These are phyloP conservation scores for Iphiclides podalirius DNA, from an alignment of 2,888 invertebrate species.

Conservation along the genomic window DNA sequence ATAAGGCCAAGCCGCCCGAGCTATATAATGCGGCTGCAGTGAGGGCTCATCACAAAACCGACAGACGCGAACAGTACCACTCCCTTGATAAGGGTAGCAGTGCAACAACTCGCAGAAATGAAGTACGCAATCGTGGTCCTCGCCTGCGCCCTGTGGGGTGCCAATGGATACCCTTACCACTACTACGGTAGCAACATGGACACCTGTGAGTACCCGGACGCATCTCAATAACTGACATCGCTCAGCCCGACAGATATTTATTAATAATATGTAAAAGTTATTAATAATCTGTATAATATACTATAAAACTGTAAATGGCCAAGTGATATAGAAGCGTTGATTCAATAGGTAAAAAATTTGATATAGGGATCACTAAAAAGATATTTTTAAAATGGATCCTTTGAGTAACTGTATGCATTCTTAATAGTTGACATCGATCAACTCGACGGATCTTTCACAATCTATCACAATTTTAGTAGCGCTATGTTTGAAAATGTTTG, in stretches of 20 bases:
- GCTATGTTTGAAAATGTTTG: too few species aligned
- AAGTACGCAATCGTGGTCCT: slow-evolving; percentile 48
- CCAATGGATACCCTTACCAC: slow-evolving; percentile 59
- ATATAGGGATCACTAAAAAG: too few species aligned
- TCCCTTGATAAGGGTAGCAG: slow-evolving; percentile 38
- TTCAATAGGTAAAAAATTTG: too few species aligned
- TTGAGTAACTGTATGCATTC: too few species aligned
- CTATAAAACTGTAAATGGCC: background rate
- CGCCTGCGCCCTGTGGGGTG: slow-evolving; percentile 53
- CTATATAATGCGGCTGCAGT: slow-evolving; percentile 61
- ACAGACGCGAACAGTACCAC: slow-evolving; percentile 42
- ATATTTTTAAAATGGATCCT: too few species aligned
- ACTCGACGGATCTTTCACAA: too few species aligned
- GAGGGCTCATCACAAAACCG: slow-evolving; percentile 48
- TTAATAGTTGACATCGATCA: too few species aligned
- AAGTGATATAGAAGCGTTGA: too few species aligned
- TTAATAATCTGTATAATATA: background rate
- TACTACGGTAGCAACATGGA: slow-evolving; percentile 64
- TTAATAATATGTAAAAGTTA: too few species aligned
- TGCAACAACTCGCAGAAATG: slow-evolving; percentile 41
- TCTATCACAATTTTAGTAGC: too few species aligned
- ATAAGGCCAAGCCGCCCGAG: slow-evolving; percentile 58
- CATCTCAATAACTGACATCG: too few species aligned
- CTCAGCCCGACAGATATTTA: too few species aligned
- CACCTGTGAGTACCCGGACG: slow-evolving; percentile 52